Percentiles rank a stretch among this genome's conserved stretches.
These are phyloP conservation scores for Caenorhabditis sinica DNA, from an alignment of 2,888 invertebrate species.

Conservation along the genomic window DNA sequence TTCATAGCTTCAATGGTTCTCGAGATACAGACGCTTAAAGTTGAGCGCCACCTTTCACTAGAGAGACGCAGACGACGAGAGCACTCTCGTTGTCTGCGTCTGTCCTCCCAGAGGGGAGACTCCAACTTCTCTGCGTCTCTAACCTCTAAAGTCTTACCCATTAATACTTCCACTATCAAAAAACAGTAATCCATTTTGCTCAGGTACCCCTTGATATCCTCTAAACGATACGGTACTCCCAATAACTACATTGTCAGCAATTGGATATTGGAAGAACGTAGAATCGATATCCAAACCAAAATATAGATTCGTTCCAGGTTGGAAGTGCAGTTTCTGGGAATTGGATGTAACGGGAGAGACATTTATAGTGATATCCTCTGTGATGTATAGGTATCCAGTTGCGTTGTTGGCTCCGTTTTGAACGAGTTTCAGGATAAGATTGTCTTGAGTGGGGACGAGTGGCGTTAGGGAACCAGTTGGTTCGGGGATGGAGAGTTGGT, in stretches of 20 bases:
- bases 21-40: too few relatives aligned
- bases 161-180: conserved; percentile 6
- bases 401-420: neutral
- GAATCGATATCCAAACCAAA: neutral
- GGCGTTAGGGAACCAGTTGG: conserved; percentile 9
- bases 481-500: neutral
- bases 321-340: neutral
- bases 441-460: conserved; percentile 5
- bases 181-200: neutral
- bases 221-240: neutral
- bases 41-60: too few relatives aligned
- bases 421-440: neutral
- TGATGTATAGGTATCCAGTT: conserved; percentile 4
- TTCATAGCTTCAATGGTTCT: too few relatives aligned
- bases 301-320: conserved; percentile 3
- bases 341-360: neutral
- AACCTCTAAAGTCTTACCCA: neutral
- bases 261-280: neutral
- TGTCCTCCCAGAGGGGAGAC: too few relatives aligned
- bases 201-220: neutral
- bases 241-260: neutral
- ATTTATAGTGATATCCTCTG: neutral
- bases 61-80: too few relatives aligned
- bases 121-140: too few relatives aligned
- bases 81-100: too few relatives aligned